Conservation (phyloP, 2,113 vertebrate genomes). For the Lycocorax pyrrhopterus region DNA sequence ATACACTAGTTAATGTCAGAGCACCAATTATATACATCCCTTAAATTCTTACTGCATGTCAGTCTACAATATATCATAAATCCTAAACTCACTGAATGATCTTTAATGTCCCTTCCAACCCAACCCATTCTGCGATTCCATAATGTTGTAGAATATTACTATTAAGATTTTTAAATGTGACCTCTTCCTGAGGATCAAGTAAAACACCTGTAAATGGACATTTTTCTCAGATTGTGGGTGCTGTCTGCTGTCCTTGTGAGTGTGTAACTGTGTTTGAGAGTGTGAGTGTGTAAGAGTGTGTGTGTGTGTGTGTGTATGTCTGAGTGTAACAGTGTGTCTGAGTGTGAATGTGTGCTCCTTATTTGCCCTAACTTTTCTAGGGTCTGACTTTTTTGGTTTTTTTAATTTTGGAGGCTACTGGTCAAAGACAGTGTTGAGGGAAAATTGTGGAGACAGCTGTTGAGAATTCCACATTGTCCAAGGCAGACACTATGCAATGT, state of each 20-base stretch:
- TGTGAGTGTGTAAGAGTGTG: neutral
- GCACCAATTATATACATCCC: neutral
- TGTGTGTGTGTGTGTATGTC: neutral
- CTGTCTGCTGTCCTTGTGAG: neutral
- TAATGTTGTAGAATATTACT: neutral
- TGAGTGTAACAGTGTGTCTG: neutral
- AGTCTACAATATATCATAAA: neutral
- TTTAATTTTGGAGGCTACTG: neutral
- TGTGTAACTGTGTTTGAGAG: neutral
- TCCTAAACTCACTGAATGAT: neutral
- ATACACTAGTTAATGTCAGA: neutral
- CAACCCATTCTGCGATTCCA: neutral
- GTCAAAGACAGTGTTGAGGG: neutral
- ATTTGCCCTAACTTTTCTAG: neutral
- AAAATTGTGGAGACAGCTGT: neutral
- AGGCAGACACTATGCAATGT: neutral
- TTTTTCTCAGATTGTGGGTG: neutral
- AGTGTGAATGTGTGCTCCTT: neutral
- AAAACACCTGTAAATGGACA: neutral
- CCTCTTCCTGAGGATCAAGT: neutral
- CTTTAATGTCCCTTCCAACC: neutral
- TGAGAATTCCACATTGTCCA: neutral
- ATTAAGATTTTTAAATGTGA: neutral
- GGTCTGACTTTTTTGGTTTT: neutral
- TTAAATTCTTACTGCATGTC: neutral